Evolutionary conservation across 2,797 vertebrate genomes (phyloP).

Genomic region (Myotis pilosus): DNA sequence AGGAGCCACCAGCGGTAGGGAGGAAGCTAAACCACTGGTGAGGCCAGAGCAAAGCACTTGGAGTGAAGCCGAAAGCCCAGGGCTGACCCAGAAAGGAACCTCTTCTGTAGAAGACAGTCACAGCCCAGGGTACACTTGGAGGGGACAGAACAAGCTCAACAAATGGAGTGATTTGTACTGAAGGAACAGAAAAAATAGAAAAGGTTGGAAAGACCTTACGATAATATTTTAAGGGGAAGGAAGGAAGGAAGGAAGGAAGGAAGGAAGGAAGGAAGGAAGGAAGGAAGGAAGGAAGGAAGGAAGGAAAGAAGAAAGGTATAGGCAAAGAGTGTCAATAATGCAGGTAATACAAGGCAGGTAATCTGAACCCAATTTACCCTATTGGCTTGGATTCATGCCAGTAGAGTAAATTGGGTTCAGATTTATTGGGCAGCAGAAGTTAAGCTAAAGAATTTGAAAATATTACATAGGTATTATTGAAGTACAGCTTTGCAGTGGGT

Average conservation of each 20-base stretch:
- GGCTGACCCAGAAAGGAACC: background rate
- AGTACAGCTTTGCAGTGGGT: conserved; percentile 14
- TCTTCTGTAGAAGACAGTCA: background rate
- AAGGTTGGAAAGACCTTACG: background rate
- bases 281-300: background rate
- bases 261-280: background rate
- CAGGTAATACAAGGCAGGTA: background rate
- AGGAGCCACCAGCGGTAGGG: background rate
- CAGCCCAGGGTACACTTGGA: background rate
- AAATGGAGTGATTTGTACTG: background rate
- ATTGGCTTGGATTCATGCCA: background rate
- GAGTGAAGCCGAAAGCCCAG: background rate
- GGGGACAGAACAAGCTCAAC: background rate
- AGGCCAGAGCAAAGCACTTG: background rate
- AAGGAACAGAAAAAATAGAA: background rate
- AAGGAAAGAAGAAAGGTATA: background rate
- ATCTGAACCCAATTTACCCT: no score
- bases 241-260: background rate
- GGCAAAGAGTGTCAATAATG: background rate
- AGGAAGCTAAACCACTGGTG: background rate
- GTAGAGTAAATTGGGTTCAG: background rate
- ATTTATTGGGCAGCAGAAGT: background rate
- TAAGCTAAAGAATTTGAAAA: conserved; percentile 49
- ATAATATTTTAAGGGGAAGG: background rate
- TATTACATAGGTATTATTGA: conserved; percentile 22